Evolutionary conservation across 2,797 vertebrate species (phyloP).

Genomic region (Rhodeus uyekii): DNA sequence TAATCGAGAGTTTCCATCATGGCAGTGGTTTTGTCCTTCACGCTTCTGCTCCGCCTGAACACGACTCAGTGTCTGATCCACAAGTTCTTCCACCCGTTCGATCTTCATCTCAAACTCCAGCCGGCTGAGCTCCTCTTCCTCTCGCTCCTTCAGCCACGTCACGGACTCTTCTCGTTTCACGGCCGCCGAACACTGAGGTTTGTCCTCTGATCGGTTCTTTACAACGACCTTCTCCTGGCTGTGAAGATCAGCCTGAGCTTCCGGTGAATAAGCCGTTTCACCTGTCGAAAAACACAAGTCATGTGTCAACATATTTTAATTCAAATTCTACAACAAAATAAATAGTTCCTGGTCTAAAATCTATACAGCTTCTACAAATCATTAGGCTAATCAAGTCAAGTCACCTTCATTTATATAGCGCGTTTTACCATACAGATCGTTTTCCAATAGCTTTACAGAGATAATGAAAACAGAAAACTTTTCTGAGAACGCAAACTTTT

Average conservation of each 20-base stretch:
- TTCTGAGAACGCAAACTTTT: too few species aligned
- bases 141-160: background rate
- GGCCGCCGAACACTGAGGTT: background rate
- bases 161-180: background rate
- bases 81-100: slow-evolving; percentile 54
- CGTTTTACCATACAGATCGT: too few species aligned
- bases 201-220: slow-evolving; percentile 37
- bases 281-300: slow-evolving; percentile 3
- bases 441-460: too few species aligned
- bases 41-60: slow-evolving; percentile 16
- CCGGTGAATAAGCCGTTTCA: background rate
- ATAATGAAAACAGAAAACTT: too few species aligned
- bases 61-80: slow-evolving; percentile 46
- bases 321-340: background rate
- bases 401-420: too few species aligned
- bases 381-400: too few species aligned
- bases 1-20: background rate
- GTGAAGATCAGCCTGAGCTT: background rate
- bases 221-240: background rate
- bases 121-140: slow-evolving; percentile 46
- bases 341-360: background rate
- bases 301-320: background rate
- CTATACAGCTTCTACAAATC: background rate
- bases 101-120: slow-evolving; percentile 58
- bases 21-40: background rate